Conservation (phyloP, 2,888 invertebrate species). For the Napeogenes sylphis region DNA sequence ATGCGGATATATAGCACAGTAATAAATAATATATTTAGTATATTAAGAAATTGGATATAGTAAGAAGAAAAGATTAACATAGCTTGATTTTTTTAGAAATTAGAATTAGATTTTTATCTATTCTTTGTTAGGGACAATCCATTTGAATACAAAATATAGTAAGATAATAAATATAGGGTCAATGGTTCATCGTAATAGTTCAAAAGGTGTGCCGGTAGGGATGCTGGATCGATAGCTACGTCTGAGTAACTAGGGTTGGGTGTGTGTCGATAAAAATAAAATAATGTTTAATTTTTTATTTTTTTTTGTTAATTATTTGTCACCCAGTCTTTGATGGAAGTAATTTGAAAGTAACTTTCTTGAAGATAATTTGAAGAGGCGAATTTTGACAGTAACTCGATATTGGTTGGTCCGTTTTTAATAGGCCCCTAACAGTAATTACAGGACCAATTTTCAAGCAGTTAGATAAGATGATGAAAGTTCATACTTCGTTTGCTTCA, state of each 20-base stretch:
- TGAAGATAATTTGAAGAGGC: no score
- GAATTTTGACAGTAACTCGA: no score
- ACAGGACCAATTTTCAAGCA: conserved; percentile 44
- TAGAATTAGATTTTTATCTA: no score
- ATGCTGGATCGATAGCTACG: conserved; percentile 70
- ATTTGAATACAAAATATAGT: background rate
- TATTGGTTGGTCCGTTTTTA: no score
- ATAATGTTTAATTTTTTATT: conserved; percentile 33
- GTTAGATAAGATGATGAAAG: conserved; percentile 45
- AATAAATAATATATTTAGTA: no score
- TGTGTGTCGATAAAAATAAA: conserved; percentile 28
- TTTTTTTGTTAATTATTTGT: background rate
- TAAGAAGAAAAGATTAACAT: no score
- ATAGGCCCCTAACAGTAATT: conserved; percentile 25
- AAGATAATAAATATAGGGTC: conserved; percentile 40
- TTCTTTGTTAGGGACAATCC: no score
- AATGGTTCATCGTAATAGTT: conserved; percentile 50
- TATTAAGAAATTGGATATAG: no score
- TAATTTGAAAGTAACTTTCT: no score
- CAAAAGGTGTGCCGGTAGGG: conserved; percentile 46
- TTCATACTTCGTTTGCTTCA: conserved; percentile 26
- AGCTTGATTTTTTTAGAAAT: no score
- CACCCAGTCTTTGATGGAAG: no score
- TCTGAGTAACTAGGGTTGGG: conserved; percentile 56
- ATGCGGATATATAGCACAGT: no score